These are phyloP conservation scores for Bufo bufo DNA, from an alignment of 2,113 vertebrate species.

Conservation along the genomic window DNA sequence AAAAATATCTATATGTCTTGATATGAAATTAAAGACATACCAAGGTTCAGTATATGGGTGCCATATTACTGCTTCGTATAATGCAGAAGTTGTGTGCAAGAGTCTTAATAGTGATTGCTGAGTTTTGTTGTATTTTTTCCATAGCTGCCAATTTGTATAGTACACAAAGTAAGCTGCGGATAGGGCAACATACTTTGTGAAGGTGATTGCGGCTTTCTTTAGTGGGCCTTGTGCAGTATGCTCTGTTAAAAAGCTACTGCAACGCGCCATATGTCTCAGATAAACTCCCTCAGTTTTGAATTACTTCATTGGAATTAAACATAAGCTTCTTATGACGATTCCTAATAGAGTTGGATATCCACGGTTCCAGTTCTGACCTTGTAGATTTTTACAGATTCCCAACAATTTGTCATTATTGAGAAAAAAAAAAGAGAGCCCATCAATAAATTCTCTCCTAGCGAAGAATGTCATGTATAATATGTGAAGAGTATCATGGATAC, in stretches of 20 bases:
- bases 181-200: background rate
- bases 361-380: slow-evolving; percentile 6
- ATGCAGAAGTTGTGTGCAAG: no score
- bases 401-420: background rate
- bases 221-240: background rate
- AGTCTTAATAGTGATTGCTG: no score
- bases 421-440: background rate
- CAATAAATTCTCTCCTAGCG: background rate
- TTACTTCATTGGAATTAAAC: slow-evolving; percentile 13
- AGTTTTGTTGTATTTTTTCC: background rate
- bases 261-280: background rate
- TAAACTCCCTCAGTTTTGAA: slow-evolving; percentile 21
- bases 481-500: background rate
- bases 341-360: slow-evolving; percentile 29
- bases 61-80: no score
- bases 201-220: background rate
- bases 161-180: background rate
- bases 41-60: no score
- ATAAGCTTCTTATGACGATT: slow-evolving; percentile 23
- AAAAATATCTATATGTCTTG: no score
- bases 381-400: slow-evolving; percentile 26
- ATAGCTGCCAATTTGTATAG: background rate
- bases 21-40: no score
- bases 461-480: background rate
- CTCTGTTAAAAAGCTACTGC: background rate